Percentiles rank a stretch among this genome's conserved stretches.
Conservation (phyloP, 2,888 invertebrate genomes). For the Chrysolina haemoptera region DNA sequence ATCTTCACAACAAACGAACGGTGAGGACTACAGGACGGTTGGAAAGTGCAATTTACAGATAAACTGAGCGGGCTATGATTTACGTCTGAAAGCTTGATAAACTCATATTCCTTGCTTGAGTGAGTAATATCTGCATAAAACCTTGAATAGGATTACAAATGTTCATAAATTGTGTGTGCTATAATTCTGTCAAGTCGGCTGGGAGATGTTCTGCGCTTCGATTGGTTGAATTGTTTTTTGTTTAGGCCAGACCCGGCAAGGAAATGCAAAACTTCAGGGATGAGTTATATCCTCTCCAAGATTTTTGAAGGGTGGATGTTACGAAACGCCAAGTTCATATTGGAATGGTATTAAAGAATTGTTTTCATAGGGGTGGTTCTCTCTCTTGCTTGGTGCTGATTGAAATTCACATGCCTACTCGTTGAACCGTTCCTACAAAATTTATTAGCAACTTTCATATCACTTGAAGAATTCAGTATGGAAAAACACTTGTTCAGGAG, state of each 20-base stretch:
- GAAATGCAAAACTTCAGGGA: conserved; percentile 29
- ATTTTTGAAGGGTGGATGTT: conserved; percentile 19
- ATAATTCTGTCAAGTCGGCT: conserved; percentile 69
- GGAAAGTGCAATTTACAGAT: conserved; percentile 80
- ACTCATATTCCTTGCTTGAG: conserved; percentile 71
- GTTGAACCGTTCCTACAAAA: neutral
- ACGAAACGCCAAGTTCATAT: neutral
- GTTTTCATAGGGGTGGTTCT: neutral
- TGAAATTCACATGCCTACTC: neutral
- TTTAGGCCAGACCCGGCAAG: conserved; percentile 37
- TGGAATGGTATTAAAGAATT: conserved; percentile 18
- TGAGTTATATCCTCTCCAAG: conserved; percentile 17
- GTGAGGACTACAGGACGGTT: conserved; percentile 34
- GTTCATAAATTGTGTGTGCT: conserved; percentile 71
- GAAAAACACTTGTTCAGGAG: no score
- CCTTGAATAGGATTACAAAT: conserved; percentile 72
- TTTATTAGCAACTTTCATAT: neutral
- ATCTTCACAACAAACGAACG: conserved; percentile 20
- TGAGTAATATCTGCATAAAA: conserved; percentile 72
- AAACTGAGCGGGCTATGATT: conserved; percentile 75
- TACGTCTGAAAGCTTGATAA: conserved; percentile 78
- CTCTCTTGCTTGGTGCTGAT: neutral
- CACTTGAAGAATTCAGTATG: no score
- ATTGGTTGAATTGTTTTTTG: conserved; percentile 45
- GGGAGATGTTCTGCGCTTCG: conserved; percentile 42